Conservation (phyloP, 2,888 invertebrate genomes). For the Kuschelorhynchus macadamiae region DNA sequence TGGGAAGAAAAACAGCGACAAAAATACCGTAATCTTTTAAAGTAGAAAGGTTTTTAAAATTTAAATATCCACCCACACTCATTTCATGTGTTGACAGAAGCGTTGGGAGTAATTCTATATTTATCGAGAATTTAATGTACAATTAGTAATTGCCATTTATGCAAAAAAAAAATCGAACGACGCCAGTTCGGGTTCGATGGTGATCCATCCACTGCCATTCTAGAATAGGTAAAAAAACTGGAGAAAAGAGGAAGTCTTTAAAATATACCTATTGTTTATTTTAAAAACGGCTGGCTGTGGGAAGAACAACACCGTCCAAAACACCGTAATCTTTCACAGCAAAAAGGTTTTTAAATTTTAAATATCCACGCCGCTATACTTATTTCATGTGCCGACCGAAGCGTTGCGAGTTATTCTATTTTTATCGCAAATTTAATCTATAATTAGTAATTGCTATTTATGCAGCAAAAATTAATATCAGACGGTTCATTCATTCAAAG, state of each 20-base stretch:
- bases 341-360: slow-evolving; percentile 32
- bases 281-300: slow-evolving; percentile 14
- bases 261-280: slow-evolving; percentile 20
- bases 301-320: slow-evolving; percentile 22
- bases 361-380: slow-evolving; percentile 20
- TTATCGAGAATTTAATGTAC: too few relatives aligned
- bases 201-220: not conserved
- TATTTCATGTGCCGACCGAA: not conserved
- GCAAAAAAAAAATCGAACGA: not conserved
- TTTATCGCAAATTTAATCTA: slow-evolving; percentile 13
- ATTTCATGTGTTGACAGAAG: too few relatives aligned
- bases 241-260: slow-evolving; percentile 25
- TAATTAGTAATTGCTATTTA: slow-evolving; percentile 13
- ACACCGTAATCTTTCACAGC: slow-evolving; percentile 11
- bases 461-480: slow-evolving; percentile 9
- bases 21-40: too few relatives aligned
- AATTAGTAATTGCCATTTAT: too few relatives aligned
- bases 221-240: slow-evolving; percentile 24
- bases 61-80: too few relatives aligned
- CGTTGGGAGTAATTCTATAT: too few relatives aligned
- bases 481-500: slow-evolving; percentile 10
- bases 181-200: not conserved
- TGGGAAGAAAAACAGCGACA: too few relatives aligned
- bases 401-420: slow-evolving; percentile 6
- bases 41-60: too few relatives aligned